Conservation (phyloP, 2,888 invertebrate species). For the Chaitophorus viminalis region DNA sequence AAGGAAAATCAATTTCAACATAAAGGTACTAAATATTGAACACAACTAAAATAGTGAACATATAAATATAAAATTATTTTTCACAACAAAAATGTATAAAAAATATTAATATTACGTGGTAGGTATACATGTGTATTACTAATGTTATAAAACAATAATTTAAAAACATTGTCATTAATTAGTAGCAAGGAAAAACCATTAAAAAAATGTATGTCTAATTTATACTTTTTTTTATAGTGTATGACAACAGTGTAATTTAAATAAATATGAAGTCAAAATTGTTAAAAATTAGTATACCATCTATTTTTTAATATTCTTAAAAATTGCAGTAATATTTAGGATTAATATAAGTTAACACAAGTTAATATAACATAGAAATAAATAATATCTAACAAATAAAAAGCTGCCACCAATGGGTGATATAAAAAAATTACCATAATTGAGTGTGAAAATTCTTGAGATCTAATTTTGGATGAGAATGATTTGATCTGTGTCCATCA, state of each 20-base stretch:
- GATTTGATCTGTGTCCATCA: conserved; percentile 4
- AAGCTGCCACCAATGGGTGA: conserved; percentile 38
- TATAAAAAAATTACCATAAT: conserved; percentile 43
- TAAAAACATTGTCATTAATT: not conserved
- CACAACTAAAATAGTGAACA: not conserved
- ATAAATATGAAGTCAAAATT: not conserved
- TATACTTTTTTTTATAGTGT: conserved; percentile 5
- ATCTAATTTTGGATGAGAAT: conserved; percentile 54
- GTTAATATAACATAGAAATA: conserved; percentile 32
- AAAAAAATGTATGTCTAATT: not conserved
- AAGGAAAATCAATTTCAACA: conserved; percentile 21
- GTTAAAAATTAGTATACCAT: conserved; percentile 13
- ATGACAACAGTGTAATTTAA: conserved; percentile 14
- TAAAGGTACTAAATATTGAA: not conserved
- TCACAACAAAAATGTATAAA: conserved; percentile 8
- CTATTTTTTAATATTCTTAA: conserved; percentile 3
- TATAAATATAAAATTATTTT: not conserved
- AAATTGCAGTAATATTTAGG: conserved; percentile 21
- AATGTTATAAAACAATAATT: conserved; percentile 7
- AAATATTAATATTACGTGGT: conserved; percentile 18
- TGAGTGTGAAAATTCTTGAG: conserved; percentile 58
- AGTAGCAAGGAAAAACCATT: not conserved
- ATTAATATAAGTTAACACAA: conserved; percentile 33
- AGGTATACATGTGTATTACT: not conserved
- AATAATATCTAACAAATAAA: conserved; percentile 43